Conservation (phyloP, 1,140 invertebrate species). For the Bursaphelenchus mucronatus region DNA sequence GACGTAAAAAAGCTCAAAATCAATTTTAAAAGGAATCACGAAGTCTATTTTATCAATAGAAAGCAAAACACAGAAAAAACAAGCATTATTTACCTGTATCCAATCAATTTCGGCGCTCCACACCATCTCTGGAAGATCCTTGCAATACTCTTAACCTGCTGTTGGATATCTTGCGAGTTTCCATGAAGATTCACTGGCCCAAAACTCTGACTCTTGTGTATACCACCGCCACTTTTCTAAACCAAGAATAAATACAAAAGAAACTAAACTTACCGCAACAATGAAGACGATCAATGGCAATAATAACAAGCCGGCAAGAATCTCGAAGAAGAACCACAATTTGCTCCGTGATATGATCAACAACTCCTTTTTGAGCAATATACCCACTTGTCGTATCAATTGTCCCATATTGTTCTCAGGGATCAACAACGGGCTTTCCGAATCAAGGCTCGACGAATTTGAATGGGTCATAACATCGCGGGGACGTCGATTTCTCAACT, state of each 20-base stretch:
- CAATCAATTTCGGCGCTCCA: not conserved
- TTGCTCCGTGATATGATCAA: conserved; percentile 38
- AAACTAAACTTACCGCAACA: conserved; percentile 25
- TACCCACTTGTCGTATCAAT: conserved; percentile 19
- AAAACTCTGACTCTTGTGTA: conserved; percentile 2
- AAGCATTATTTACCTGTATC: conserved; percentile 9
- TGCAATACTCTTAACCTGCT: conserved; percentile 13
- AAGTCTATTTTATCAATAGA: not conserved
- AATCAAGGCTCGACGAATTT: too few species aligned
- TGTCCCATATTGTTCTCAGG: too few species aligned
- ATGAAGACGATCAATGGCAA: conserved; percentile 32
- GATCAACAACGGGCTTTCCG: too few species aligned
- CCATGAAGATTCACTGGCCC: conserved; percentile 5
- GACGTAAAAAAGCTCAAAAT: too few species aligned
- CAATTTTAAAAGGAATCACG: too few species aligned
- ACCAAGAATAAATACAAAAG: conserved; percentile 5
- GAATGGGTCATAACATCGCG: too few species aligned
- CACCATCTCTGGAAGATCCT: conserved; percentile 14
- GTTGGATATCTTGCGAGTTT: conserved; percentile 9
- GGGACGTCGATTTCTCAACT: too few species aligned
- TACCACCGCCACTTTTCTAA: conserved; percentile 18
- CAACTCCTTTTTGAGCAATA: conserved; percentile 34
- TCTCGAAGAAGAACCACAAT: conserved; percentile 31
- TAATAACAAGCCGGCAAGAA: conserved; percentile 29
- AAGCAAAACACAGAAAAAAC: not conserved